Conservation (phyloP, 2,113 vertebrate genomes). For the Trogon melanurus region DNA sequence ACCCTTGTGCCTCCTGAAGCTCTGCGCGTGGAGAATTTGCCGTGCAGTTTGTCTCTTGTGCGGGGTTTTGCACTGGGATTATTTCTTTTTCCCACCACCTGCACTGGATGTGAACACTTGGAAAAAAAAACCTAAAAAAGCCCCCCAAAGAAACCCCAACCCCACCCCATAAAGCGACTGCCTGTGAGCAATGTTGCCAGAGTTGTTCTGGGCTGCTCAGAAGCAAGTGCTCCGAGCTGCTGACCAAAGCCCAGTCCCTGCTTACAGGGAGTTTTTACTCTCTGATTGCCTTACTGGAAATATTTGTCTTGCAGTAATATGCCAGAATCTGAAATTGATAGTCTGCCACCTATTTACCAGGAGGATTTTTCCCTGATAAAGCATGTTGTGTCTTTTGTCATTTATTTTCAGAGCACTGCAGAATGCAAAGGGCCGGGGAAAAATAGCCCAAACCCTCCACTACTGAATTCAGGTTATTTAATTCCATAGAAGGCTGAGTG, state of each 20-base stretch:
- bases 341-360: not conserved
- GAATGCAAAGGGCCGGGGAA: not conserved
- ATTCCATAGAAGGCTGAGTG: no score
- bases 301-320: no score
- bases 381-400: accelerated
- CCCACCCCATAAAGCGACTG: accelerated
- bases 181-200: accelerated
- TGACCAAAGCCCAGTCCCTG: accelerated
- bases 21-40: not conserved
- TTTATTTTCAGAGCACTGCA: not conserved
- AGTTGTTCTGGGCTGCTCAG: accelerated
- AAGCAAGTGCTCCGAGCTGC: accelerated
- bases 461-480: not conserved
- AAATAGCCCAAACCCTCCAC: not conserved
- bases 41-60: accelerated
- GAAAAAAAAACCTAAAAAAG: not conserved
- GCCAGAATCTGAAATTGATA: not conserved
- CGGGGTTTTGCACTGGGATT: accelerated
- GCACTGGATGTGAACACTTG: accelerated
- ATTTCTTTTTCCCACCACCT: not conserved
- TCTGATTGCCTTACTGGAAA: not conserved
- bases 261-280: not conserved
- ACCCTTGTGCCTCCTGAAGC: accelerated
- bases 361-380: not conserved
- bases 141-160: not conserved